These are phyloP conservation scores for Acinonyx jubatus DNA, from an alignment of 2,113 vertebrate species.

Conservation along the genomic window DNA sequence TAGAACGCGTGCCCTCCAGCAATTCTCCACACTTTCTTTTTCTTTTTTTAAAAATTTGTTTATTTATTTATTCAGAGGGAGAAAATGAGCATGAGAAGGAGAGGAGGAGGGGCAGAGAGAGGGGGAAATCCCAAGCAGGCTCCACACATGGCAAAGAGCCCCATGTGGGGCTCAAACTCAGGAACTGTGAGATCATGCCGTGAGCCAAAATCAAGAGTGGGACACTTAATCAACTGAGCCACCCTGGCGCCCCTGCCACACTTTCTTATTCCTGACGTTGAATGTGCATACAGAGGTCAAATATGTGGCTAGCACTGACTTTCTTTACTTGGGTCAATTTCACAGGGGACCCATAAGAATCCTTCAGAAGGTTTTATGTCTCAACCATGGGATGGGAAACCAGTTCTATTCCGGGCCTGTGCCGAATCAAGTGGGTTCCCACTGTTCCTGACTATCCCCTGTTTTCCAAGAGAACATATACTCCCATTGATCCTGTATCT, in stretches of 20 bases:
- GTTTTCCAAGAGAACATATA: not conserved
- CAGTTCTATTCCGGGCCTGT: not conserved
- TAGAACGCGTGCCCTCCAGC: rapidly evolving
- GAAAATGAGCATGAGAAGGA: no score
- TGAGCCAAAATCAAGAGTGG: no score
- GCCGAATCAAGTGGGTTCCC: not conserved
- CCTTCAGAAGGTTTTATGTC: not conserved
- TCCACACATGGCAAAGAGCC: no score
- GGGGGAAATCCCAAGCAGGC: no score
- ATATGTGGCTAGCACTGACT: not conserved
- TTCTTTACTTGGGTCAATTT: not conserved
- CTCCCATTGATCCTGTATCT: not conserved
- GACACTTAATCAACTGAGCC: no score
- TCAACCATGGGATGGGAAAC: not conserved
- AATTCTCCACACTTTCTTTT: not conserved
- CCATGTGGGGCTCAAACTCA: no score
- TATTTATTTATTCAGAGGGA: no score
- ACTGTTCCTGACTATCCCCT: not conserved
- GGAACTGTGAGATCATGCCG: no score
- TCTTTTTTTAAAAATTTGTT: no score
- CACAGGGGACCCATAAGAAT: not conserved
- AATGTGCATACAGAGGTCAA: not conserved
- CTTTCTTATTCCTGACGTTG: not conserved
- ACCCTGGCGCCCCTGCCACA: no score
- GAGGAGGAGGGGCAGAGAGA: no score